Percentiles rank a stretch among this genome's conserved stretches.
These are phyloP conservation scores for Schrankia costaestrigalis DNA, from an alignment of 2,888 invertebrate genomes.

Conservation along the genomic window DNA sequence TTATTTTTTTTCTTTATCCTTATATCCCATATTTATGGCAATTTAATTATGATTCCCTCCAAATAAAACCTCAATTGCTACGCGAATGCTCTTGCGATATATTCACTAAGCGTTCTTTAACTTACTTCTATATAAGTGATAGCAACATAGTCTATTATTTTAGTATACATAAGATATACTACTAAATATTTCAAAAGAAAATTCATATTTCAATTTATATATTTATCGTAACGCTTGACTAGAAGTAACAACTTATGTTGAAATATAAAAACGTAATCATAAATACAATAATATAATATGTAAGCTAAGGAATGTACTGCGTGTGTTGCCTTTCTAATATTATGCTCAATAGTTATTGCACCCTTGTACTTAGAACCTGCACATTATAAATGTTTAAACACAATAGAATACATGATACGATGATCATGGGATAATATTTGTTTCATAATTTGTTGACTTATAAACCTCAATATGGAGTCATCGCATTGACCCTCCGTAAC, in stretches of 20 bases:
- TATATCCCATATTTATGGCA: constrained; percentile 6
- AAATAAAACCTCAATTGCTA: constrained; percentile 39
- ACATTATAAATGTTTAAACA: too few relatives aligned
- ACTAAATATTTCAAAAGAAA: too few relatives aligned
- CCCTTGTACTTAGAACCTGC: constrained; percentile 32
- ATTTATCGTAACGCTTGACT: too few relatives aligned
- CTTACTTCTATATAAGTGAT: too few relatives aligned
- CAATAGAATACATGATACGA: too few relatives aligned
- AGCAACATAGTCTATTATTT: neutral
- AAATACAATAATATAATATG: constrained; percentile 35
- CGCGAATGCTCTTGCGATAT: constrained; percentile 67
- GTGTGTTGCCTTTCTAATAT: constrained; percentile 63
- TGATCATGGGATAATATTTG: constrained; percentile 1
- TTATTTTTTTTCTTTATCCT: constrained; percentile 7
- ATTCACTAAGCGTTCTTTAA: too few relatives aligned
- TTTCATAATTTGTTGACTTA: constrained; percentile 59
- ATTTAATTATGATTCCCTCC: neutral
- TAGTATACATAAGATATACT: too few relatives aligned
- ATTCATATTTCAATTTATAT: too few relatives aligned
- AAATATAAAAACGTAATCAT: constrained; percentile 30
- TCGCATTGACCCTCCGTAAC: constrained; percentile 52
- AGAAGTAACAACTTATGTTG: constrained; percentile 25
- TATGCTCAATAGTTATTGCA: constrained; percentile 40
- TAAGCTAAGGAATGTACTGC: constrained; percentile 35
- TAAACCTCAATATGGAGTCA: constrained; percentile 52